Evolutionary conservation across 2,113 vertebrate species (phyloP).

Genomic region (Nematolebias whitei): DNA sequence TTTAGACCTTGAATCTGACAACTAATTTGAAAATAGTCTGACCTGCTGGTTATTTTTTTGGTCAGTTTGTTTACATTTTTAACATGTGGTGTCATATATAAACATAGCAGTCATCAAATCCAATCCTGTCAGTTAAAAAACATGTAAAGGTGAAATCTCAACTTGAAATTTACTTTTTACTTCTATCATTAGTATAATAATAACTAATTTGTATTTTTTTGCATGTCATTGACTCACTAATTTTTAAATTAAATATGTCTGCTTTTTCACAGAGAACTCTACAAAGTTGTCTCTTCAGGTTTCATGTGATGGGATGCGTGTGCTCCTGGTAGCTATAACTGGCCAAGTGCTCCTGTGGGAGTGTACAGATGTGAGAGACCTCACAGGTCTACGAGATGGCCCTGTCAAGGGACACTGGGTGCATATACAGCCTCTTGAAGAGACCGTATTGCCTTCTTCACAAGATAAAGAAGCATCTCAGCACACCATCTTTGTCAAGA

Average conservation of each 20-base stretch:
- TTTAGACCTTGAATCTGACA: not conserved
- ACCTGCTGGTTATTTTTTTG: not conserved
- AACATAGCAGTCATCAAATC: no score
- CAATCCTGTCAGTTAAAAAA: no score
- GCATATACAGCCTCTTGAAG: conserved; percentile 79
- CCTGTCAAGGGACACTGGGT: conserved; percentile 83
- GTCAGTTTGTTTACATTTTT: not conserved
- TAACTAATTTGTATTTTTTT: not conserved
- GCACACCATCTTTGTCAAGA: conserved; percentile 83
- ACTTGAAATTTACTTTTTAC: not conserved
- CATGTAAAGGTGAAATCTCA: not conserved
- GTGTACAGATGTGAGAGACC: conserved; percentile 70
- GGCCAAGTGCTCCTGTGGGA: conserved; percentile 90
- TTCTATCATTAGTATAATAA: no score
- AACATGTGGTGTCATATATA: not conserved
- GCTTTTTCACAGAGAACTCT: conserved; percentile 69
- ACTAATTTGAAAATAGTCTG: not conserved
- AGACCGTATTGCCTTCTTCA: conserved; percentile 79
- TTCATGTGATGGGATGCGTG: conserved; percentile 84
- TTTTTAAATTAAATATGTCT: not conserved
- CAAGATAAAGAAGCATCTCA: conserved; percentile 87
- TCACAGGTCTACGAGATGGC: conserved; percentile 62
- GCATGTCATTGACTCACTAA: not conserved
- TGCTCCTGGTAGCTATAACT: conserved; percentile 78
- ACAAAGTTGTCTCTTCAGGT: conserved; percentile 82